Base-by-base conservation (phyloP, 2,113 vertebrate species). In the Acrocephalus kingi region DNA sequence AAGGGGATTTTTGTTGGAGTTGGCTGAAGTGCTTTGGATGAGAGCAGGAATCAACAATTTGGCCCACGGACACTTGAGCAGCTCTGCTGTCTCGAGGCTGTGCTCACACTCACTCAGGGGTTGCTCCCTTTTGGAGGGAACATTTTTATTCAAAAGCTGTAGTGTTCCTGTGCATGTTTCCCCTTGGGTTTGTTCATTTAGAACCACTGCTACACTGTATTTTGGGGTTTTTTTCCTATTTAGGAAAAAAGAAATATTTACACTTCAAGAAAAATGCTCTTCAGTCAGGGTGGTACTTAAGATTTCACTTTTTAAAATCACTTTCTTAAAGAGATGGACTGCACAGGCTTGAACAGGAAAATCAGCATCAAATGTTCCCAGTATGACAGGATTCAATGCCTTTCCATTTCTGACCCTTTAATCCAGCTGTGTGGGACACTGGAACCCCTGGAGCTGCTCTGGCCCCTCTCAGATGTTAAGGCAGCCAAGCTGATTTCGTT, bases 381-480 rank as follows among this genome's bases (percentile, higher is more conserved):
- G 1, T 28, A 0, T 43, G 24, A 28, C 9, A 49, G 76, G 39
- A 83, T 71, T 87, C 31, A 28, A 27, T 39, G 45, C n/a, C 23
- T 94, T 95, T 89, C 93, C 92, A 76, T 96, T 96, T 89, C 39
- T 74, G 92, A 35, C 73, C 23, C 39, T 83, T 61, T 4, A 31
- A 55, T 72, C 64, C 10, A 7, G 25, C 62, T 64, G 75, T 54
- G 94, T 62, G 87, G 88, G 80, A 37, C 85, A 23, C 74, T 66
- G 28, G 72, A 61, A 54, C 92, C 48, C 84, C 92, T 54, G 93
- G 56, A 81, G 71, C 61, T 68, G 74, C 87, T 95, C 90, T 61
- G 79, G 91, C 74, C 80, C 11, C 3, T 83, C 16, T 81, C 56
- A 79, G 90, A 92, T 84, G 45, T 27, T 43, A 46, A 23, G 1